phyloP scores from a whole-genome alignment of 2,113 vertebrate genomes.

The Nesospiza acunhae region DNA sequence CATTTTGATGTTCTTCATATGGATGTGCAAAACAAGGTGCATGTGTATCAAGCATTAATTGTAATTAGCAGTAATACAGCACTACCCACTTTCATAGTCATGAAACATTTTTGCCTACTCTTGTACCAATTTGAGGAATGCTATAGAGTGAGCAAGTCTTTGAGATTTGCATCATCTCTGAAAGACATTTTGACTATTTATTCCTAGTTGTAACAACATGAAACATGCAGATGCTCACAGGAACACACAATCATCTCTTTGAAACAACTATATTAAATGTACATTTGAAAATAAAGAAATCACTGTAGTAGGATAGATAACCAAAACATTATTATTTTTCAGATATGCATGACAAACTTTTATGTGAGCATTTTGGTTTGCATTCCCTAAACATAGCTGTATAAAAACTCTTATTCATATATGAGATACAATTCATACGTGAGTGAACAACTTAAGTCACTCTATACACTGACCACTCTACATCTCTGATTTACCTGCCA shows the following conservation, averaged over 20 bases:
- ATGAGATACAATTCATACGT: accelerated
- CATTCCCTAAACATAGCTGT: not conserved
- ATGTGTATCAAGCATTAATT: not conserved
- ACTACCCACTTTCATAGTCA: not conserved
- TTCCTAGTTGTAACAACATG: not conserved
- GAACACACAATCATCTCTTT: not conserved
- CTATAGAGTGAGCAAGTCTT: not conserved
- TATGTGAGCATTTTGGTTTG: not conserved
- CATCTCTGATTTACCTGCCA: not conserved
- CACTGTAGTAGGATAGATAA: not conserved
- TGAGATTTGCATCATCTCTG: not conserved
- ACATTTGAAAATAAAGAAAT: not conserved
- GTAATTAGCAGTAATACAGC: not conserved
- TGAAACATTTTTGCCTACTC: not conserved
- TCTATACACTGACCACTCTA: not conserved
- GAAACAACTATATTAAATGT: not conserved
- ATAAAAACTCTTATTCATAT: not conserved
- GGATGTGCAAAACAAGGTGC: not conserved
- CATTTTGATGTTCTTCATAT: not conserved
- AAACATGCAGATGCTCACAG: not conserved
- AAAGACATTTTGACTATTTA: not conserved
- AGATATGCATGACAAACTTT: not conserved
- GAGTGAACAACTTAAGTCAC: not conserved
- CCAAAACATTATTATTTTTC: not conserved
- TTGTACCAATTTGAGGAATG: not conserved